A percentile compares a stretch with the other conserved stretches of the same genome.
phyloP scores from a whole-genome alignment of 2,888 invertebrate species.

The Nipponacmea schrenckii region DNA sequence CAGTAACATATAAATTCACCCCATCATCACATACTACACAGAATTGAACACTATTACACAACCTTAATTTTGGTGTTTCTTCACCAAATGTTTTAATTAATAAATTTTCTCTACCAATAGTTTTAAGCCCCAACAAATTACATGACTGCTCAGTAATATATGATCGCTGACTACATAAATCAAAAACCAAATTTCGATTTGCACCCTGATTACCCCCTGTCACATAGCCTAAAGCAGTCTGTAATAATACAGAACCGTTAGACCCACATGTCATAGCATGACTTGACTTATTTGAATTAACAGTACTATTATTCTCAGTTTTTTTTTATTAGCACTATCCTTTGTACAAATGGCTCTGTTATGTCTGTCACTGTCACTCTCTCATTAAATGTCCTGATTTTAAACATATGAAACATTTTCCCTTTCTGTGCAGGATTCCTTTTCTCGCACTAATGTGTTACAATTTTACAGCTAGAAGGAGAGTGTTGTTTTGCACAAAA shows the following conservation, averaged over 20 bases:
- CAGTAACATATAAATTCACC: not conserved
- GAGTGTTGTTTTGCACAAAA: not conserved
- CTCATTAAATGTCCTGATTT: not conserved
- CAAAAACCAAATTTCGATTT: not conserved
- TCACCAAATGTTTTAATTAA: not conserved
- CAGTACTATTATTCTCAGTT: not conserved
- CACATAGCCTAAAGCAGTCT: not conserved
- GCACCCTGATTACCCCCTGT: not conserved
- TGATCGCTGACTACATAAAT: not conserved
- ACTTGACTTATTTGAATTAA: not conserved
- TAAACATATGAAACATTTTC: not conserved
- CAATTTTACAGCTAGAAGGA: not conserved
- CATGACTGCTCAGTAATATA: not conserved
- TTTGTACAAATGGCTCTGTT: not conserved
- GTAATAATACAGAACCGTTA: not conserved
- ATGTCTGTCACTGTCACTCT: not conserved
- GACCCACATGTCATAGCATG: not conserved
- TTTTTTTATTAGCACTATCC: not conserved
- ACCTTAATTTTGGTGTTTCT: not conserved
- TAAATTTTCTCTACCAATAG: not conserved
- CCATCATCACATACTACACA: not conserved
- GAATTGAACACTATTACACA: not conserved
- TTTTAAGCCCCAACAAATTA: not conserved
- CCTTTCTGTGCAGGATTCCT: not conserved
- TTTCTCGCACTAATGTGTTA: not conserved